Conservation (phyloP, 2,113 vertebrate species). For the Mellivora capensis region DNA sequence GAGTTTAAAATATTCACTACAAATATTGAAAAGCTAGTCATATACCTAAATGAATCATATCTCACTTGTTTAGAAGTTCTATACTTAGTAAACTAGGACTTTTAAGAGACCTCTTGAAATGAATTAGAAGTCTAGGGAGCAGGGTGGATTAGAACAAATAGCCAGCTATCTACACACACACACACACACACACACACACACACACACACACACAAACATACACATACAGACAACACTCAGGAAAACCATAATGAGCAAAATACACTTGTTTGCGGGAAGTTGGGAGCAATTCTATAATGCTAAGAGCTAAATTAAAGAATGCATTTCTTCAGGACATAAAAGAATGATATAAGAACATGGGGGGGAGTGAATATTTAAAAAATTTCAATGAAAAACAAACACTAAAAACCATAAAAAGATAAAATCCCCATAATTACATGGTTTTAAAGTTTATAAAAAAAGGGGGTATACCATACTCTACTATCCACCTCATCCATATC, state of each 20-base stretch:
- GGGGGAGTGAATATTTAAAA: not conserved
- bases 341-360: not conserved
- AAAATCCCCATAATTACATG: not conserved
- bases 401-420: not conserved
- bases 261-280: not conserved
- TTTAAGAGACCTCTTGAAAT: not conserved
- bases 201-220: too few relatives aligned
- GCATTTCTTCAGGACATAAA: not conserved
- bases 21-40: constrained; percentile 2
- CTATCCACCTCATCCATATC: not conserved
- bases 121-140: not conserved
- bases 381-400: not conserved
- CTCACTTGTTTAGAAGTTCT: not conserved
- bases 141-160: not conserved
- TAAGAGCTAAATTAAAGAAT: not conserved
- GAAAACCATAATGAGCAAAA: not conserved
- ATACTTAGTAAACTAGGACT: not conserved
- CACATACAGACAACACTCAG: not conserved
- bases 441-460: not conserved
- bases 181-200: not conserved
- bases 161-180: not conserved
- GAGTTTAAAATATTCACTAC: constrained; percentile 16
- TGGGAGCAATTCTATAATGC: not conserved
- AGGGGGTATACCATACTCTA: not conserved
- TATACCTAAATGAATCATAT: not conserved